Conservation (phyloP, 2,888 invertebrate species). For the Phengaris arion region DNA sequence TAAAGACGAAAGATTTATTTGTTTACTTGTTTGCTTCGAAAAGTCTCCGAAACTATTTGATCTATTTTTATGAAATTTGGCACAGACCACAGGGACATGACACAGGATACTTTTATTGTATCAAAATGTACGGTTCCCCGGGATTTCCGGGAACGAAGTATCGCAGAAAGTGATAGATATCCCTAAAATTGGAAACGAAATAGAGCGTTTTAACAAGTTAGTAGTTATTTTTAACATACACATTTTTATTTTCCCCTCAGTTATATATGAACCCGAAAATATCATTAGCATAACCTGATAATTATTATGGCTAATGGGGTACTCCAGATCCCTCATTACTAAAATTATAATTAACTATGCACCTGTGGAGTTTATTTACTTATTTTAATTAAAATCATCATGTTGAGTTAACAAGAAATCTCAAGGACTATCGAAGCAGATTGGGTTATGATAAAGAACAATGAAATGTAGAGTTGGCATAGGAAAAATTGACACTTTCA, state of each 20-base stretch:
- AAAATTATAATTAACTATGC: neutral
- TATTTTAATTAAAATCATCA: neutral
- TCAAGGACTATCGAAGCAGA: too few relatives aligned
- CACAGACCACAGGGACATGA: too few relatives aligned
- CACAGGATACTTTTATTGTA: too few relatives aligned
- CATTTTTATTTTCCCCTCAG: neutral
- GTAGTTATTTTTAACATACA: neutral
- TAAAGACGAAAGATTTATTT: too few relatives aligned
- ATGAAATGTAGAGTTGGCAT: neutral
- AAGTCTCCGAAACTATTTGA: too few relatives aligned
- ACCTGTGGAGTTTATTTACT: neutral
- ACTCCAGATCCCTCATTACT: neutral
- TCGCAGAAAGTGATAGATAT: too few relatives aligned
- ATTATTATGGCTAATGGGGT: slow-evolving; percentile 4
- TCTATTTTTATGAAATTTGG: too few relatives aligned
- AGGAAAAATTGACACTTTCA: neutral
- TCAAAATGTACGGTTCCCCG: too few relatives aligned
- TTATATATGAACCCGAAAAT: neutral
- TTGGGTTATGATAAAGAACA: too few relatives aligned
- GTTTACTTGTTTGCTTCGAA: too few relatives aligned
- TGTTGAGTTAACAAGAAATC: neutral
- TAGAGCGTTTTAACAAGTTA: neutral
- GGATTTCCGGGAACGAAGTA: too few relatives aligned
- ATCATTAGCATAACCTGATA: slow-evolving; percentile 5
- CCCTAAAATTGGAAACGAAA: neutral